These are phyloP conservation scores for Alloscopus bannaensis DNA, from an alignment of 2,888 invertebrate species.

Conservation along the genomic window DNA sequence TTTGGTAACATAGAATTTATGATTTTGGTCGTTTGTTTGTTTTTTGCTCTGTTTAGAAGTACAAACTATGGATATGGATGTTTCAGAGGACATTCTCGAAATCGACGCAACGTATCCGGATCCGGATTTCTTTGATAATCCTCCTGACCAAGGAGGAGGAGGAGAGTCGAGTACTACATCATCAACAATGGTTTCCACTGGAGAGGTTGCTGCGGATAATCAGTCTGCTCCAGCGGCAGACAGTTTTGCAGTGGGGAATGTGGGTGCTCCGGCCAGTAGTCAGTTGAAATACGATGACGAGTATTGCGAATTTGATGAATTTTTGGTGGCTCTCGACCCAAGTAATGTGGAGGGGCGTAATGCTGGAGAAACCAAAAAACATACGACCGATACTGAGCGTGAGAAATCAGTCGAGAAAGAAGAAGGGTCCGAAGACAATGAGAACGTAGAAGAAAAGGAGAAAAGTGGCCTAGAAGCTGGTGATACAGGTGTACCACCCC, in stretches of 20 bases:
- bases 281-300: slow-evolving; percentile 40
- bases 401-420: background rate
- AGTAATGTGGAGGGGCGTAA: background rate
- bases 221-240: too few species aligned
- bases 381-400: background rate
- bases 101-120: slow-evolving; percentile 15
- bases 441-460: background rate
- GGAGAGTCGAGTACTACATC: too few species aligned
- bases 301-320: slow-evolving; percentile 26
- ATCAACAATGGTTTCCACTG: too few species aligned
- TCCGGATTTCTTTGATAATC: slow-evolving; percentile 44
- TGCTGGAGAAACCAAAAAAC: background rate
- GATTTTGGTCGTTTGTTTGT: too few species aligned
- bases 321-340: slow-evolving; percentile 8
- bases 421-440: background rate
- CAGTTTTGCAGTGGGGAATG: too few species aligned
- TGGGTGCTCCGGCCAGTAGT: background rate
- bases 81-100: slow-evolving; percentile 16
- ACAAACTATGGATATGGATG: too few species aligned
- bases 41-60: too few species aligned
- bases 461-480: background rate
- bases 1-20: too few species aligned
- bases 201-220: too few species aligned
- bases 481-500: background rate
- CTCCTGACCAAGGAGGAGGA: background rate